A percentile compares a stretch with the other conserved stretches of the same genome.
These are phyloP conservation scores for Vannuccia rotundouncinata DNA, from an alignment of 2,888 invertebrate genomes.

Conservation along the genomic window DNA sequence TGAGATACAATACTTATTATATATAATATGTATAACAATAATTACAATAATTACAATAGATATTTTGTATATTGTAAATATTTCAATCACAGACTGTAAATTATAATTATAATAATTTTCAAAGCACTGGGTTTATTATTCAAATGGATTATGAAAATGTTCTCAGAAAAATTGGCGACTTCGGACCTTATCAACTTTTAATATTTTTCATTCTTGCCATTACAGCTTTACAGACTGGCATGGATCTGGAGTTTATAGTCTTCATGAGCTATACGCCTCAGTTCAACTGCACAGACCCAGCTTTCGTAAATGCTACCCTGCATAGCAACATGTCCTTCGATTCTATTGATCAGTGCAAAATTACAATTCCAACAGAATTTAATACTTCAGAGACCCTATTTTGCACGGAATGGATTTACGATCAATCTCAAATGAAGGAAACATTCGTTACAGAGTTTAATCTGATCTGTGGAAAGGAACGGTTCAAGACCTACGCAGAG, in stretches of 20 bases:
- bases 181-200: background rate
- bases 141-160: background rate
- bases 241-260: background rate
- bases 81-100: too few relatives aligned
- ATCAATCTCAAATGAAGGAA: slow-evolving; percentile 16
- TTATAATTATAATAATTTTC: background rate
- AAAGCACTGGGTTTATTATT: background rate
- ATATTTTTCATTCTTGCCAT: background rate
- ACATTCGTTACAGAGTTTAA: slow-evolving; percentile 36
- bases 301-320: background rate
- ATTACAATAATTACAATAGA: too few relatives aligned
- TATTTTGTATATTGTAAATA: too few relatives aligned
- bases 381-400: background rate
- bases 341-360: background rate
- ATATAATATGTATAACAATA: too few relatives aligned
- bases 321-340: background rate
- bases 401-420: slow-evolving; percentile 10
- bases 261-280: background rate
- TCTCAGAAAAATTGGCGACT: background rate
- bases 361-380: background rate
- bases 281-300: background rate
- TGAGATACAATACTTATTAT: too few relatives aligned
- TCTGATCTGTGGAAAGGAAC: slow-evolving; percentile 19
- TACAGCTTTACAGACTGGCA: background rate
- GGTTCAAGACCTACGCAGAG: background rate